These are phyloP conservation scores for Micronycteris hirsuta DNA, from an alignment of 2,113 vertebrate species.

Conservation along the genomic window DNA sequence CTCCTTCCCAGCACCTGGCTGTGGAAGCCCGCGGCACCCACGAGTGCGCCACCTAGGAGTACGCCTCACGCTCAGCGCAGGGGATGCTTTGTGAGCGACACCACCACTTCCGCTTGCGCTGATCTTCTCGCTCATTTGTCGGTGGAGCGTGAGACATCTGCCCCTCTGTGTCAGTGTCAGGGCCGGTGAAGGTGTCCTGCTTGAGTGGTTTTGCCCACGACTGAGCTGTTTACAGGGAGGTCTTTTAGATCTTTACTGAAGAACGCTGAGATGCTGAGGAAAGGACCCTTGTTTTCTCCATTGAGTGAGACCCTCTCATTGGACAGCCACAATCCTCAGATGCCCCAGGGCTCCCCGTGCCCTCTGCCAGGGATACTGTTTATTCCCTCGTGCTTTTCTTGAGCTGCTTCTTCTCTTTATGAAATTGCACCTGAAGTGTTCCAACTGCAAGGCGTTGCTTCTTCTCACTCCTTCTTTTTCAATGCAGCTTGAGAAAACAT, in stretches of 20 bases:
- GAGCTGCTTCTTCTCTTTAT: not conserved
- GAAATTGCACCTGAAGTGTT: not conserved
- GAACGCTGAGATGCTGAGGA: not conserved
- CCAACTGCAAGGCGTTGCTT: rapidly evolving
- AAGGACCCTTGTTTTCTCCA: not conserved
- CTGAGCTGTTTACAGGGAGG: not conserved
- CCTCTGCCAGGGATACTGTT: not conserved
- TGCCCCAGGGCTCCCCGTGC: rapidly evolving
- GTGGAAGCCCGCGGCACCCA: rapidly evolving
- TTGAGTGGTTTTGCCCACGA: not conserved
- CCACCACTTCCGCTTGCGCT: not conserved
- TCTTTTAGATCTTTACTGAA: not conserved
- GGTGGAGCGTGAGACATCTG: not conserved
- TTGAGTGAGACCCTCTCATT: rapidly evolving
- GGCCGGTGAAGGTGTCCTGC: rapidly evolving
- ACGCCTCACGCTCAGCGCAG: rapidly evolving
- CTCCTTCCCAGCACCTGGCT: rapidly evolving
- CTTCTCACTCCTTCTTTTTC: not conserved
- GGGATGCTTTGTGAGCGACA: not conserved
- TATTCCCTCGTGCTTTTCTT: not conserved
- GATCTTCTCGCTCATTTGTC: rapidly evolving
- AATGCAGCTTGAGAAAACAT: not conserved
- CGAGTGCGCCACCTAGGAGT: rapidly evolving
- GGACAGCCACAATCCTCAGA: not conserved
- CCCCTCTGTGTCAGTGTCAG: not conserved